Conservation (phyloP, 30 jellyfish, hydroid and myxozoan genomes). For the Mastigias papua region DNA sequence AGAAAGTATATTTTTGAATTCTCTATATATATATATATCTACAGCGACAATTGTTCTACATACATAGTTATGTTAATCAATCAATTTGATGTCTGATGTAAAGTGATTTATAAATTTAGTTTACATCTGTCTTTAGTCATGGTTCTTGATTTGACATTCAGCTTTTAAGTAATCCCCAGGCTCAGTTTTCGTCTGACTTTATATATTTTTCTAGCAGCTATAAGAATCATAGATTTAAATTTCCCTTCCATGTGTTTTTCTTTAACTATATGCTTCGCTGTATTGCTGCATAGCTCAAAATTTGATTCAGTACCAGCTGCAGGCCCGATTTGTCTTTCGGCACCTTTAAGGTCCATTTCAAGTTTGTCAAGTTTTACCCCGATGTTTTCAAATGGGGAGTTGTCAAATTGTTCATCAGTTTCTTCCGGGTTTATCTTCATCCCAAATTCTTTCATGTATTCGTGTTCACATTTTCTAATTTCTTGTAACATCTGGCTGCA, state of each 20-base stretch:
- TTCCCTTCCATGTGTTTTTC: not conserved
- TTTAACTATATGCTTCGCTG: not conserved
- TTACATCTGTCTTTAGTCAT: not conserved
- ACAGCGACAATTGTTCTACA: not conserved
- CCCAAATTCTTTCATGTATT: constrained; percentile 7
- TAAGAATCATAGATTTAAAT: not conserved
- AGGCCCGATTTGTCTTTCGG: not conserved
- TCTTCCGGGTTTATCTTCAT: constrained; percentile 5
- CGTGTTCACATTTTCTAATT: not conserved
- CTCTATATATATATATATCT: too few species aligned
- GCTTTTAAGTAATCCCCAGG: not conserved
- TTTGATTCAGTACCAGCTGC: not conserved
- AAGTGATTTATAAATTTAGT: not conserved
- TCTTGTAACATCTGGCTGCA: not conserved
- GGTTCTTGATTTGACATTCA: not conserved
- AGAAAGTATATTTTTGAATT: too few species aligned
- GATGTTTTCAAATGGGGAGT: not conserved
- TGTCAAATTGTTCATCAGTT: not conserved
- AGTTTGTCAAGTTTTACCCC: not conserved
- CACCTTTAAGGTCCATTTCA: not conserved
- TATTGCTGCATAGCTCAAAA: not conserved
- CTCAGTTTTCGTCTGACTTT: not conserved
- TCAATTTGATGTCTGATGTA: not conserved
- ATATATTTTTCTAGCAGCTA: too few species aligned
- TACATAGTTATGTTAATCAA: not conserved